These are phyloP conservation scores for Polydrusus tereticollis DNA, from an alignment of 2,888 invertebrate genomes.

Conservation along the genomic window DNA sequence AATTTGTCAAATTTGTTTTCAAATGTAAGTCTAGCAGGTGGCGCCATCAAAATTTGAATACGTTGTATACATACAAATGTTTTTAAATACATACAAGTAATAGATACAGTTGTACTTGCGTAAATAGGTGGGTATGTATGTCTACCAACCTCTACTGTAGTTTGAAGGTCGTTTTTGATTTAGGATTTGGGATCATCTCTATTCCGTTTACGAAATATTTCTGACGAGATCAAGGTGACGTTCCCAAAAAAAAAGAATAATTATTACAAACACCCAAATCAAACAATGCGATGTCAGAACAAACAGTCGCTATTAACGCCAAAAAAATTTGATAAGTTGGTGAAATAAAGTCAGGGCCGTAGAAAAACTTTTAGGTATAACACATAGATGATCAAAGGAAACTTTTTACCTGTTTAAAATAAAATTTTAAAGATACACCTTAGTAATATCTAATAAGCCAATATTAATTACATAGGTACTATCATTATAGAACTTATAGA, in stretches of 20 bases:
- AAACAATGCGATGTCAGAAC: slow-evolving; percentile 20
- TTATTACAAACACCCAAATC: slow-evolving; percentile 29
- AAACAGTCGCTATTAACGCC: slow-evolving; percentile 12
- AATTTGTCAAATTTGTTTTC: too few species aligned
- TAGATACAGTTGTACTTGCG: not conserved
- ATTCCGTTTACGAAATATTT: slow-evolving; percentile 9
- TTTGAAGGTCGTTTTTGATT: slow-evolving; percentile 1
- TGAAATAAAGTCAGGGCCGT: slow-evolving; percentile 9
- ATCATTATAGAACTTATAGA: too few species aligned
- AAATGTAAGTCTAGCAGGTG: too few species aligned
- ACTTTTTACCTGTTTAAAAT: too few species aligned
- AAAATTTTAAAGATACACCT: too few species aligned
- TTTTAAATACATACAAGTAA: too few species aligned
- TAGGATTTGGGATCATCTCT: slow-evolving; percentile 15
- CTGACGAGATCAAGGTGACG: slow-evolving; percentile 22
- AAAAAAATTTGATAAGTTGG: slow-evolving; percentile 24
- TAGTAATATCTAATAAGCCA: too few species aligned
- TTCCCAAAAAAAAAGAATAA: slow-evolving; percentile 25
- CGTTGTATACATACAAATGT: too few species aligned
- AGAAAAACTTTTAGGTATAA: not conserved
- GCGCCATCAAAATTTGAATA: too few species aligned
- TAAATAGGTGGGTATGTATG: not conserved
- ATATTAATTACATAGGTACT: too few species aligned
- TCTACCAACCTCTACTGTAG: not conserved
- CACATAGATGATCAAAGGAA: too few species aligned